Base-by-base conservation (phyloP, 2,113 vertebrate species). In the Lophius piscatorius region DNA sequence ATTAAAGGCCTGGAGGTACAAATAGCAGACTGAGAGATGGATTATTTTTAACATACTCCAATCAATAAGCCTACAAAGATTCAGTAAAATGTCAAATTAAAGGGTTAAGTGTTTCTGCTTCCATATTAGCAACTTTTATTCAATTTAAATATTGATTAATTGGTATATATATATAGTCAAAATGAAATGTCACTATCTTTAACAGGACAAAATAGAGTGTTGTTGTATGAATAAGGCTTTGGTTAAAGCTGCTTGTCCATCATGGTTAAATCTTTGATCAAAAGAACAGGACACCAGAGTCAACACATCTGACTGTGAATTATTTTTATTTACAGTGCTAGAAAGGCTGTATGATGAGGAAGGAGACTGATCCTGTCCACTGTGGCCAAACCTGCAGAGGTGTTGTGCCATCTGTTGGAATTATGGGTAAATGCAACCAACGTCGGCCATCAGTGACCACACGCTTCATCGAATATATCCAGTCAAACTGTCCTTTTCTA, bases 381-480 rank as follows among this genome's bases (percentile, higher is more conserved):
- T 1, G 16, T 6, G 22, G n/a, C 17, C 11, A 28, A 26, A 28
- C 28, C 49, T 12, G 34, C 24, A 31, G 64, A 50, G 36, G 41
- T 46, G 45, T 63, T 36, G 38, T 54, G 83, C 75, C 81, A 76
- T 86, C 87, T 87, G 66, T 24, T 78, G 87, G 81, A 69, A 39
- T 23, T 4, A 67, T 1, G 41, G 26, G 18, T 1, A 77, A 69
- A 17, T 78, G 56, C 77, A 49, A 24, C 5, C 6, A 7, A n/a
- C n/a, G n/a, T n/a, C n/a, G n/a, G n/a, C n/a, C n/a, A n/a, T n/a
- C n/a, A n/a, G n/a, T n/a, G n/a, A n/a, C n/a, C n/a, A n/a, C n/a
- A n/a, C n/a, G n/a, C n/a, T n/a, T n/a, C n/a, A n/a, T n/a, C n/a
- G n/a, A n/a, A n/a, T n/a, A n/a, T n/a, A n/a, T n/a, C n/a, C n/a